Conservation (phyloP, 2,113 vertebrate genomes). For the Boulengeromyrus knoepffleri region DNA sequence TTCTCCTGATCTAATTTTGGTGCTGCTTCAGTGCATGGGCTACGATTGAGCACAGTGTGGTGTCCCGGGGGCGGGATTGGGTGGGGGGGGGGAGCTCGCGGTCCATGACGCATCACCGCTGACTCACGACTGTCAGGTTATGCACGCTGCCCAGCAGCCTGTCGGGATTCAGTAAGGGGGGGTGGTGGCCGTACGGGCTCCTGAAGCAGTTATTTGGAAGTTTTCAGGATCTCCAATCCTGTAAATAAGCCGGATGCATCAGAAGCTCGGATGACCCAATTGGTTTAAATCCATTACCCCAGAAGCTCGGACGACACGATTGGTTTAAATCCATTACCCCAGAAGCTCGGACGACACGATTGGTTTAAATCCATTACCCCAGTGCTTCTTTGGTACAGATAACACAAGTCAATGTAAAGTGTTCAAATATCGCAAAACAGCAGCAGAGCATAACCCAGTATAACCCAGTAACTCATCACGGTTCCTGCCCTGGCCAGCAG, state of each 20-base stretch:
- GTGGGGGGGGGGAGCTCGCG: not conserved
- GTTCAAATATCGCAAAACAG: not conserved
- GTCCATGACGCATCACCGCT: constrained; percentile 35
- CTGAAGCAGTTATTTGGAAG: not conserved
- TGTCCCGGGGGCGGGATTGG: not conserved
- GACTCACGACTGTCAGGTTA: constrained; percentile 44
- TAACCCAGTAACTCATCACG: not conserved
- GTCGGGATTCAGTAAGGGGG: constrained; percentile 26
- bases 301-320: not conserved
- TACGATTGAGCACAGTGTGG: constrained; percentile 18
- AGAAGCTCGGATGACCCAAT: not conserved
- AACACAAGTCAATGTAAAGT: not conserved
- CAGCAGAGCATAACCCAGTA: not conserved
- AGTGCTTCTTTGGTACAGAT: not conserved
- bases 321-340: not conserved
- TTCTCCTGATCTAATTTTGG: constrained; percentile 57
- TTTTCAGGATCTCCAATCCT: not conserved
- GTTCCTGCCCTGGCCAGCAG: not conserved
- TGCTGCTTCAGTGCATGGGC: constrained; percentile 20
- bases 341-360: not conserved
- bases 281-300: not conserved
- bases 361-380: not conserved
- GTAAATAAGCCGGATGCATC: not conserved
- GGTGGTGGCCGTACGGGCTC: not conserved
- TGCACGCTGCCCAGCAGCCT: constrained; percentile 24